Conservation (phyloP, 2,888 invertebrate genomes). For the Xylota sylvarum region DNA sequence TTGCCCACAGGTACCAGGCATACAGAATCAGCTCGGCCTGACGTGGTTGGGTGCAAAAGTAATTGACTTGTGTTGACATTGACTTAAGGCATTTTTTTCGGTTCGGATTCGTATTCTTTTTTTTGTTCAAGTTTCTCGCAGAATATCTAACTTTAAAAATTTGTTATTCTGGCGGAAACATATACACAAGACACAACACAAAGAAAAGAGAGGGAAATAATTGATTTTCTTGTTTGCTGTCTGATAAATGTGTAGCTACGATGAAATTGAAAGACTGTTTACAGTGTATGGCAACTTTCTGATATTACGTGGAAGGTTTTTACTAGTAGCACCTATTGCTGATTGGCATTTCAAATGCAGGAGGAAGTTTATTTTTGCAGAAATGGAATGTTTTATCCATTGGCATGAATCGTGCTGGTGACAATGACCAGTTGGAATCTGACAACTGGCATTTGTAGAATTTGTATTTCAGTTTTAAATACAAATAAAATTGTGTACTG, state of each 20-base stretch:
- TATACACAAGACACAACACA: background rate
- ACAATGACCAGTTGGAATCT: too few species aligned
- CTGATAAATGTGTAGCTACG: background rate
- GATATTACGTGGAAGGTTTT: background rate
- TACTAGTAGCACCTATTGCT: background rate
- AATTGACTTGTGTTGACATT: slow-evolving; percentile 36
- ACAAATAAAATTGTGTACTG: too few species aligned
- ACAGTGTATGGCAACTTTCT: background rate
- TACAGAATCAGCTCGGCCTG: background rate
- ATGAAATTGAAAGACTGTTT: slow-evolving; percentile 15
- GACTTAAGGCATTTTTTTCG: slow-evolving; percentile 9
- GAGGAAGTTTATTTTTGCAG: background rate
- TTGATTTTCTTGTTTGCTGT: slow-evolving; percentile 26
- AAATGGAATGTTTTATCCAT: background rate
- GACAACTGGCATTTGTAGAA: too few species aligned
- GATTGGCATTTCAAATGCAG: background rate
- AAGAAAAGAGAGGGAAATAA: background rate
- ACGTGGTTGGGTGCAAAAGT: background rate
- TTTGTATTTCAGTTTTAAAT: too few species aligned
- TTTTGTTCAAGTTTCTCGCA: too few species aligned
- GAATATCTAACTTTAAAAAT: background rate
- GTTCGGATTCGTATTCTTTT: background rate
- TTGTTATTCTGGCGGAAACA: slow-evolving; percentile 3
- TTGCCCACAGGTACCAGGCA: background rate
- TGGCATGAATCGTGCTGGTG: background rate